Evolutionary conservation across 2,113 vertebrate species (phyloP).

Genomic region (Osmerus eperlanus): DNA sequence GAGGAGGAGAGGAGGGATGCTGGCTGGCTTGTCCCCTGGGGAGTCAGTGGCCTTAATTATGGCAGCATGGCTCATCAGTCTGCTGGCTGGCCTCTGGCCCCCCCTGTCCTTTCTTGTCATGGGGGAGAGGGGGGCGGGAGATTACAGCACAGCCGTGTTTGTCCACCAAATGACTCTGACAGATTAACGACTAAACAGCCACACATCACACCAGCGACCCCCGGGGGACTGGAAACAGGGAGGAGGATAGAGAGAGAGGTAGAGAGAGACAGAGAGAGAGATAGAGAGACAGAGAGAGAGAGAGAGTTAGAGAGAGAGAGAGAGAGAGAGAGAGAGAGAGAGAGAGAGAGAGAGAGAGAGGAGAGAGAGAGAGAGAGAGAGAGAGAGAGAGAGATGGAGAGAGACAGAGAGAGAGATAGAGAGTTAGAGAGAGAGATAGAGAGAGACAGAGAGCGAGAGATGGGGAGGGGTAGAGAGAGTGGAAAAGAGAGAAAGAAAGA

Average conservation of each 20-base stretch:
- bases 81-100: constrained; percentile 59
- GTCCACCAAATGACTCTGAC: constrained; percentile 66
- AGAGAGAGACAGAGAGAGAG: no score
- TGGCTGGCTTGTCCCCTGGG: constrained; percentile 42
- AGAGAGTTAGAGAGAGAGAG: constrained; percentile 16
- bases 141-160: constrained; percentile 58
- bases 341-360: no score
- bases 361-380: no score
- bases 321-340: constrained; percentile 11
- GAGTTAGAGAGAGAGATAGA: no score
- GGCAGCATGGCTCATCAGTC: constrained; percentile 70
- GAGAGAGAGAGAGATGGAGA: no score
- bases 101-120: constrained; percentile 49
- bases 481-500: no score
- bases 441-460: no score
- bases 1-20: constrained; percentile 39
- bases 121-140: constrained; percentile 59
- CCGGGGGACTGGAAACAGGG: constrained; percentile 29
- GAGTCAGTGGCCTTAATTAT: constrained; percentile 73
- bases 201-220: constrained; percentile 57
- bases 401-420: no score
- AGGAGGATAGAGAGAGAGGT: background rate
- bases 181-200: constrained; percentile 71
- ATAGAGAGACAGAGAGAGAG: no score
- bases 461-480: no score